Conservation (phyloP, 2,888 invertebrate species). For the Diaperis boleti region DNA sequence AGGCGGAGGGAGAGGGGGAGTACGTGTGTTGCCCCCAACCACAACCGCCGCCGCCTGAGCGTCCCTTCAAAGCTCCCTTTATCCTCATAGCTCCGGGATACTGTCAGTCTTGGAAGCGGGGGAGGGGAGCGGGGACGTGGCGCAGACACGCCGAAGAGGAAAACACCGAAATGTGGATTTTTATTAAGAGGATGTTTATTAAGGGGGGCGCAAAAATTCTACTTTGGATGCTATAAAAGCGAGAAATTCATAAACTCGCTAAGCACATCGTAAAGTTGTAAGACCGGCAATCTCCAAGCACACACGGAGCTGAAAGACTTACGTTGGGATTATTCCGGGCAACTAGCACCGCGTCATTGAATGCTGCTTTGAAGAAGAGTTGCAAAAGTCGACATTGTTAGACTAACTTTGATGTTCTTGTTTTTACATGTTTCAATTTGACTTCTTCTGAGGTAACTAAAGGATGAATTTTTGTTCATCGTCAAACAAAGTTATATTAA, state of each 20-base stretch:
- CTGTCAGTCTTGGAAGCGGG: slow-evolving; percentile 59
- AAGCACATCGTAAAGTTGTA: slow-evolving; percentile 52
- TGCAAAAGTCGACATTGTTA: background rate
- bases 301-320: slow-evolving; percentile 40
- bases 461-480: no score
- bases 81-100: slow-evolving; percentile 63
- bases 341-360: slow-evolving; percentile 40
- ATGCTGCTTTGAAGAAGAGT: slow-evolving; percentile 12
- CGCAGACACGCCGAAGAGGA: slow-evolving; percentile 18
- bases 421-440: no score
- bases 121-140: slow-evolving; percentile 44
- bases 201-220: slow-evolving; percentile 46
- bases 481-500: no score
- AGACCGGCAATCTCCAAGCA: slow-evolving; percentile 49
- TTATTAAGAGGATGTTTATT: slow-evolving; percentile 42
- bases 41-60: slow-evolving; percentile 46
- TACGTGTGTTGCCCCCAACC: slow-evolving; percentile 41
- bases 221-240: slow-evolving; percentile 50
- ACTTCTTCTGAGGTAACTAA: no score
- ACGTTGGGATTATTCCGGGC: slow-evolving; percentile 35
- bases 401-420: no score
- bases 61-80: slow-evolving; percentile 53
- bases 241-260: slow-evolving; percentile 54
- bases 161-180: slow-evolving; percentile 34
- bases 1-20: no score